A percentile compares a stretch with the other conserved stretches of the same genome.
Evolutionary conservation across 2,797 vertebrate genomes (phyloP).

Genomic region (Hylomyscus alleni): DNA sequence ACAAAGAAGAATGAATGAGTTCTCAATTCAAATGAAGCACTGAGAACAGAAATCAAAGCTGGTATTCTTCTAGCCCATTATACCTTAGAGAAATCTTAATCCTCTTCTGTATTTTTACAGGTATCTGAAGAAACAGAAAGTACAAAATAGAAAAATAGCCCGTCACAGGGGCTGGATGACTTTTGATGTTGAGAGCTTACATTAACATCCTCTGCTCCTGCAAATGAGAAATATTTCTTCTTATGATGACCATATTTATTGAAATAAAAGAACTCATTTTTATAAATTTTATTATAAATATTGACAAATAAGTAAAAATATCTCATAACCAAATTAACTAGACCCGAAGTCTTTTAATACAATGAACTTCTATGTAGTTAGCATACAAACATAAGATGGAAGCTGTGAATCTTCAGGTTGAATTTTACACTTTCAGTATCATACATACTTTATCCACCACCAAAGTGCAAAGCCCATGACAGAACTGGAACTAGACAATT

Average conservation of each 20-base stretch:
- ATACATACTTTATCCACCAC: not conserved
- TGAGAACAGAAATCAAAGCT: not conserved
- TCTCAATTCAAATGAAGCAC: fast-evolving
- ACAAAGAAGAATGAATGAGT: fast-evolving
- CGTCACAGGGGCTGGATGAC: not conserved
- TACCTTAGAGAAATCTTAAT: not conserved
- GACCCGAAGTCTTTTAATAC: not conserved
- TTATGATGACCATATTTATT: not conserved
- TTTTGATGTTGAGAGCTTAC: not conserved
- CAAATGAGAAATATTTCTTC: not conserved
- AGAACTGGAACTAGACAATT: not conserved
- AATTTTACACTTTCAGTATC: not conserved
- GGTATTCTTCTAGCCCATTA: fast-evolving
- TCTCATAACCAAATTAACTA: not conserved
- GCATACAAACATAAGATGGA: not conserved
- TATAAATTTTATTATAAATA: not conserved
- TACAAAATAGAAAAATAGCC: fast-evolving
- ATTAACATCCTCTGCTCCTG: not conserved
- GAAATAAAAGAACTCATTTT: not conserved
- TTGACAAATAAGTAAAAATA: not conserved
- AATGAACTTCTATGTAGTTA: not conserved
- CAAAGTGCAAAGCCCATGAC: not conserved
- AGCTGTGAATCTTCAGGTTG: not conserved
- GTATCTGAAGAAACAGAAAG: not conserved
- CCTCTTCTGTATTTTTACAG: not conserved